Percentiles rank a stretch among this genome's conserved stretches.
These are phyloP conservation scores for Menidia menidia DNA, from an alignment of 2,797 vertebrate species.

Conservation along the genomic window DNA sequence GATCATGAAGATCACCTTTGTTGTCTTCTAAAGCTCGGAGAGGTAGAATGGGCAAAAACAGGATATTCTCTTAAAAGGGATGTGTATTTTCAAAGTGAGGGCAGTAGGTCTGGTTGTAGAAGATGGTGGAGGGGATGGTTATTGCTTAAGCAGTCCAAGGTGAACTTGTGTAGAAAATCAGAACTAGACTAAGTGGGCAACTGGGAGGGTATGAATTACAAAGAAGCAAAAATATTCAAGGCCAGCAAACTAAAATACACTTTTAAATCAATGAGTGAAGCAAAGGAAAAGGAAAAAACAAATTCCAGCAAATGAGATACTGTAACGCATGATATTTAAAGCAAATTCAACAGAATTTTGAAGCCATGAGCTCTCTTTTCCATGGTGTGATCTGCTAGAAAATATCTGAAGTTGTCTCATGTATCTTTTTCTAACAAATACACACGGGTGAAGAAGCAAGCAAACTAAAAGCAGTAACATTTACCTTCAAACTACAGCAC, in stretches of 20 bases:
- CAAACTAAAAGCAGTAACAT: conserved; percentile 62
- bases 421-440: conserved; percentile 45
- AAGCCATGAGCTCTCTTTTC: conserved; percentile 58
- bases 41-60: background rate
- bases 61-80: conserved; percentile 7
- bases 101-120: conserved; percentile 31
- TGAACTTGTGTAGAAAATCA: conserved; percentile 22
- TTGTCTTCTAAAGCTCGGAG: background rate
- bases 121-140: conserved; percentile 24
- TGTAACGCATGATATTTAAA: conserved; percentile 23
- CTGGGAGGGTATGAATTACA: conserved; percentile 45
- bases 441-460: conserved; percentile 63
- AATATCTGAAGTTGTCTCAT: conserved; percentile 45
- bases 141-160: background rate
- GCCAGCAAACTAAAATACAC: conserved; percentile 44
- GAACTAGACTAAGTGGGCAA: conserved; percentile 9
- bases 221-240: conserved; percentile 58
- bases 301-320: conserved; percentile 49
- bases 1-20: conserved; percentile 6
- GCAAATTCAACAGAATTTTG: conserved; percentile 54
- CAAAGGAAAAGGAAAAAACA: conserved; percentile 51
- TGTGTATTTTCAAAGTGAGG: conserved; percentile 25
- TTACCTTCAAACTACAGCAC: conserved; percentile 60
- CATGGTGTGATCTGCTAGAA: conserved; percentile 62
- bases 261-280: conserved; percentile 39